Base-by-base conservation (phyloP, 2,113 vertebrate species). In the Vulpes vulpes region DNA sequence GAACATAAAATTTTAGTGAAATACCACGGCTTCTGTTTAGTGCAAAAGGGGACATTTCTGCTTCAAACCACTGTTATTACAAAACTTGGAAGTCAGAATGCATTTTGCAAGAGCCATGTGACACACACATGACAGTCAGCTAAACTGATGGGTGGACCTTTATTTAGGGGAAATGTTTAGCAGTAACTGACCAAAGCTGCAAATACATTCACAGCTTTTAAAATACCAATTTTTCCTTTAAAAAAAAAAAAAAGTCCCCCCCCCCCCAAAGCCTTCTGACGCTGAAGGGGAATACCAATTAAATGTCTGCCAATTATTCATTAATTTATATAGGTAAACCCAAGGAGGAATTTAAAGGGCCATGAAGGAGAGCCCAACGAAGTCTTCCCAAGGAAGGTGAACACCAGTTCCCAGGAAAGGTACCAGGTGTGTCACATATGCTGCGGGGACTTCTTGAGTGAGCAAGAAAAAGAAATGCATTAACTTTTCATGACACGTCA, bases 51-150 rank as follows among this genome's bases (percentile, higher is more conserved):
- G 35, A 51, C 80, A 32, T 80, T 98, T 98, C 97, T 76, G 97
- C 94, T 95, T 83, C 97, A 78, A 98, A 96, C 96, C 98, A 30
- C 91, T 53, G 73, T 97, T 97, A 94, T 99, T 99, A 98, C 98
- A 99, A 99, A 99, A 99, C 87, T 95, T 97, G 88, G 88, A 94
- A 97, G 98, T 98, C 94, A 98, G 96, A 97, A 98, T 94, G 97
- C 98, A 98, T 99, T 99, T 99, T 99, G 99, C 98, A 99, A 99
- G 98, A 98, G 93, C 97, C 99, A 99, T 99, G 99, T 99, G 99
- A 99, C 98, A 99, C 92, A 99, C 99, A 99, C 99, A 99, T 99
- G 99, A 99, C 99, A 98, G 85, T 98, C 98, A 98, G 98, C 98
- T 98, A 96, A 98, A 98, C 95, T 71, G 95, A 97, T 97, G 98